Conservation (phyloP, 2,113 vertebrate species). For the Meriones unguiculatus region DNA sequence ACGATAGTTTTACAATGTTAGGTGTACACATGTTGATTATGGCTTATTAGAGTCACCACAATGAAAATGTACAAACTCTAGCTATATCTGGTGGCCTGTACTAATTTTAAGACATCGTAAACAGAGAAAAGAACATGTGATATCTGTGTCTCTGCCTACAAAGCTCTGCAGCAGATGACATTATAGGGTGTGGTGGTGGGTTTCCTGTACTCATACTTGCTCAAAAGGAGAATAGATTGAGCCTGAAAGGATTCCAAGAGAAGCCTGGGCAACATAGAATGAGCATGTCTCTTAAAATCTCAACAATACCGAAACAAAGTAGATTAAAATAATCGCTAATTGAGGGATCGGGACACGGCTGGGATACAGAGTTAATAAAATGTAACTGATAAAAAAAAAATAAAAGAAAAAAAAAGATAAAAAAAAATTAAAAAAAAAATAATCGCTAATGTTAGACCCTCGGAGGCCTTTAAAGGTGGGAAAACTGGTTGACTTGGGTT, state of each 20-base stretch:
- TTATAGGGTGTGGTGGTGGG: background rate
- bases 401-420: too few relatives aligned
- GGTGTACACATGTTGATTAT: background rate
- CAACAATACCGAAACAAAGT: background rate
- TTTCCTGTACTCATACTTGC: background rate
- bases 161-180: background rate
- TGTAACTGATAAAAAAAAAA: too few relatives aligned
- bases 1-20: constrained; percentile 5
- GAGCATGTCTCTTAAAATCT: background rate
- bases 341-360: too few relatives aligned
- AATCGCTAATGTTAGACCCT: background rate
- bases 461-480: background rate
- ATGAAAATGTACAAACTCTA: background rate
- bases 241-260: background rate
- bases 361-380: too few relatives aligned
- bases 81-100: background rate
- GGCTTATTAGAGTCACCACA: background rate
- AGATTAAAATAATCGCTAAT: background rate
- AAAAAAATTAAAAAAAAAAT: too few relatives aligned
- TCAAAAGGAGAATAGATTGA: background rate
- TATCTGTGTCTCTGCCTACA: background rate
- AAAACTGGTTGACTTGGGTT: background rate
- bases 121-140: background rate
- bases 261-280: background rate
- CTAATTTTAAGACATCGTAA: background rate